These are phyloP conservation scores for Ibidorhyncha struthersii DNA, from an alignment of 2,113 vertebrate genomes.

Conservation along the genomic window DNA sequence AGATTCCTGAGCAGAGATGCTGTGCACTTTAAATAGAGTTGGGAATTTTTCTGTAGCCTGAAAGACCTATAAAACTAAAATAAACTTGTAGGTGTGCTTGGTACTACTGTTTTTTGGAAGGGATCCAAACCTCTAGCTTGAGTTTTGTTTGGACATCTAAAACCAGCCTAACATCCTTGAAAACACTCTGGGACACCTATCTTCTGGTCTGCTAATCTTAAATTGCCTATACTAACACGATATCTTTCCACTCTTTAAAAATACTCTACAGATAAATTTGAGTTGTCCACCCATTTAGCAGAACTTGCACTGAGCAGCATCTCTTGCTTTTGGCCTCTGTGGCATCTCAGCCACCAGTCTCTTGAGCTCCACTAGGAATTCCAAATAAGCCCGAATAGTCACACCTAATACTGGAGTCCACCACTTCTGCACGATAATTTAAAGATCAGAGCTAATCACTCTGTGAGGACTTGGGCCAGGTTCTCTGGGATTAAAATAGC, in stretches of 20 bases:
- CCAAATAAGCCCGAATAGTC: neutral
- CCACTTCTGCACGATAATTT: neutral
- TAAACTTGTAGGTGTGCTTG: neutral
- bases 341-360: neutral
- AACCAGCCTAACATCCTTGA: neutral
- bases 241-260: neutral
- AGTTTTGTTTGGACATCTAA: neutral
- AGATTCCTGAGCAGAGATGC: neutral
- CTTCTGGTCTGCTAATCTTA: neutral
- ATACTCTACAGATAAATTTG: neutral
- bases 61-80: neutral
- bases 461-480: neutral
- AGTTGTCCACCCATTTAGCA: neutral
- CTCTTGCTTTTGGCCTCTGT: neutral
- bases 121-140: neutral
- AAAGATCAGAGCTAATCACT: neutral
- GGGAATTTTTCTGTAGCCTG: neutral
- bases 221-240: neutral
- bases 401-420: neutral
- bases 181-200: neutral
- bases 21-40: neutral
- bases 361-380: neutral
- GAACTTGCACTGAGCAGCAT: neutral
- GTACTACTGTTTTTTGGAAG: neutral
- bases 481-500: neutral